These are phyloP conservation scores for Silurus meridionalis DNA, from an alignment of 2,113 vertebrate genomes.

Conservation along the genomic window DNA sequence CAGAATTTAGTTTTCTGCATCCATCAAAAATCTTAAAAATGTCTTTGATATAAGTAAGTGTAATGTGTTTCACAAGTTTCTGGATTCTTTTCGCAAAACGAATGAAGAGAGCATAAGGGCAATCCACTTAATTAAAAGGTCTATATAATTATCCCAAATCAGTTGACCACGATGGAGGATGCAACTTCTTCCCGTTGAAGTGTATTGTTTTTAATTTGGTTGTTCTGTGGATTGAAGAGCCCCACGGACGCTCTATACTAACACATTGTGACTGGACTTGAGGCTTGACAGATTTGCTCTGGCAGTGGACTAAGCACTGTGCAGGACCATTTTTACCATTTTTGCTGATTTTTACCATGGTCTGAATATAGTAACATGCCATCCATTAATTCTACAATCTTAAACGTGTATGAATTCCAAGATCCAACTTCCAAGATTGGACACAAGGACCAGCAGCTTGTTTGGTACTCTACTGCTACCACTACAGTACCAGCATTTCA, in stretches of 20 bases:
- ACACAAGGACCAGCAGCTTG: background rate
- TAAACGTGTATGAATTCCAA: background rate
- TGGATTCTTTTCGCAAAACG: background rate
- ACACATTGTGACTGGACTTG: background rate
- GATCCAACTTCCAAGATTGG: background rate
- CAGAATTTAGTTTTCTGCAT: background rate
- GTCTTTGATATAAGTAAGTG: background rate
- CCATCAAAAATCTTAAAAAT: background rate
- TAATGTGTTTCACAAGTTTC: too few relatives aligned
- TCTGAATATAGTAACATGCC: background rate
- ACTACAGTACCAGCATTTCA: constrained; percentile 3
- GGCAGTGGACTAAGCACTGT: background rate
- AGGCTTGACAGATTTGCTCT: background rate
- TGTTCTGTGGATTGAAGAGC: background rate
- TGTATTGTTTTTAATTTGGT: background rate
- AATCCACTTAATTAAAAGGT: background rate
- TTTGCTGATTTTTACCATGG: background rate
- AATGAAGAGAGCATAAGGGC: background rate
- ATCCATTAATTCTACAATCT: background rate
- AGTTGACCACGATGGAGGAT: background rate
- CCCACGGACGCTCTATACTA: background rate
- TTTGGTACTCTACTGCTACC: background rate
- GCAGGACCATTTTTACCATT: background rate
- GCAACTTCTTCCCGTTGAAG: background rate
- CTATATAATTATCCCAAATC: background rate